Conservation (phyloP, 2,113 vertebrate species). For the Thalassarche chlororhynchos region DNA sequence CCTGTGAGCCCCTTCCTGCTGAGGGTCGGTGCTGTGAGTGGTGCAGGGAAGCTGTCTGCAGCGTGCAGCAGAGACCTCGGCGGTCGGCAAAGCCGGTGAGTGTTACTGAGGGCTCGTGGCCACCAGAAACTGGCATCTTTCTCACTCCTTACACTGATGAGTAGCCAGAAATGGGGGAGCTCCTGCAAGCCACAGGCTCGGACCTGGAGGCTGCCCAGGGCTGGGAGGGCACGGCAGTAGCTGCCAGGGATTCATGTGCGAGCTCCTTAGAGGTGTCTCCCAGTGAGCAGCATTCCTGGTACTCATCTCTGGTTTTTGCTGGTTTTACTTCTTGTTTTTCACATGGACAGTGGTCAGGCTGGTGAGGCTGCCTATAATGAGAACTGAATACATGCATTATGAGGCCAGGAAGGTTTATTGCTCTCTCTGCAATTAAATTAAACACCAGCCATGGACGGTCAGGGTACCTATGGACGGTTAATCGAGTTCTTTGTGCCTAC, state of each 20-base stretch:
- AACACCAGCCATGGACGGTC: neutral
- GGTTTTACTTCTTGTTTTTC: neutral
- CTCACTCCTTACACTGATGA: rapidly evolving
- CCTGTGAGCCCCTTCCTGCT: neutral
- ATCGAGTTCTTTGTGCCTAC: neutral
- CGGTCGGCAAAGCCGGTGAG: neutral
- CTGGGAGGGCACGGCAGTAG: neutral
- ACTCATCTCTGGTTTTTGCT: neutral
- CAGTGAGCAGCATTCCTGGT: rapidly evolving
- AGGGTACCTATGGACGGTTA: rapidly evolving
- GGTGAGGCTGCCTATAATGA: neutral
- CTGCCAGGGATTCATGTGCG: neutral
- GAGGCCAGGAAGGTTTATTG: neutral
- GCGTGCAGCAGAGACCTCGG: neutral
- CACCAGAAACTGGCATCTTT: neutral
- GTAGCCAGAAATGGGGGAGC: neutral
- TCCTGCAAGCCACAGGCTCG: neutral
- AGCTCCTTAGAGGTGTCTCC: neutral
- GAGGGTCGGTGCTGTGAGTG: rapidly evolving
- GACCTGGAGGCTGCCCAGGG: neutral
- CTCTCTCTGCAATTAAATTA: neutral
- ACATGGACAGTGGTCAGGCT: neutral
- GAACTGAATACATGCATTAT: neutral
- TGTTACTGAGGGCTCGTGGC: neutral
- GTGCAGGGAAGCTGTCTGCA: neutral